Percentiles rank a stretch among this genome's conserved stretches.
Conservation (phyloP, 2,113 vertebrate genomes). For the Festucalex cinctus region DNA sequence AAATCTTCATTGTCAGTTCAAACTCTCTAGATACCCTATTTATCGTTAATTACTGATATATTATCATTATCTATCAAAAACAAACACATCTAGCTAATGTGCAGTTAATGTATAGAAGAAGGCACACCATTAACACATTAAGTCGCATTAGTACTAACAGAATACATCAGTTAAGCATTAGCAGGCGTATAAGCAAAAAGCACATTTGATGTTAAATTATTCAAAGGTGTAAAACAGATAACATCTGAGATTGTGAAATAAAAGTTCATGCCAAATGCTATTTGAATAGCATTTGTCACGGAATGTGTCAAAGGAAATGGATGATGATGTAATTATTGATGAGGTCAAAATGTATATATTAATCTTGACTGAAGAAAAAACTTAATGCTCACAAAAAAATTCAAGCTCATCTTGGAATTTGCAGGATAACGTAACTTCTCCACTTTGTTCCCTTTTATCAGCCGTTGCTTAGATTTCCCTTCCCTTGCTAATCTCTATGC, state of each 20-base stretch:
- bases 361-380: background rate
- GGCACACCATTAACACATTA: background rate
- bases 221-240: background rate
- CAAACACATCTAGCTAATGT: background rate
- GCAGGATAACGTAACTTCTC: background rate
- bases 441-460: background rate
- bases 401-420: background rate
- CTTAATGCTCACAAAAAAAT: background rate
- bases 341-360: background rate
- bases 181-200: background rate
- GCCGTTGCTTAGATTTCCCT: background rate
- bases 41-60: background rate
- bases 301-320: background rate
- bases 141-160: background rate
- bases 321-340: background rate
- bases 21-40: background rate
- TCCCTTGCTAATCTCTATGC: constrained; percentile 7
- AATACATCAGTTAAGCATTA: background rate
- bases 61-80: background rate
- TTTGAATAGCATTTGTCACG: too few species aligned
- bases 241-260: background rate
- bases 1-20: background rate
- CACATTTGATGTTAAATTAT: background rate
- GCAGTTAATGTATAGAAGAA: background rate
- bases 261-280: background rate